Evolutionary conservation across 30 jellyfish, hydroid and myxozoan species (phyloP).

Genomic region (Nemopilema nomurai): DNA sequence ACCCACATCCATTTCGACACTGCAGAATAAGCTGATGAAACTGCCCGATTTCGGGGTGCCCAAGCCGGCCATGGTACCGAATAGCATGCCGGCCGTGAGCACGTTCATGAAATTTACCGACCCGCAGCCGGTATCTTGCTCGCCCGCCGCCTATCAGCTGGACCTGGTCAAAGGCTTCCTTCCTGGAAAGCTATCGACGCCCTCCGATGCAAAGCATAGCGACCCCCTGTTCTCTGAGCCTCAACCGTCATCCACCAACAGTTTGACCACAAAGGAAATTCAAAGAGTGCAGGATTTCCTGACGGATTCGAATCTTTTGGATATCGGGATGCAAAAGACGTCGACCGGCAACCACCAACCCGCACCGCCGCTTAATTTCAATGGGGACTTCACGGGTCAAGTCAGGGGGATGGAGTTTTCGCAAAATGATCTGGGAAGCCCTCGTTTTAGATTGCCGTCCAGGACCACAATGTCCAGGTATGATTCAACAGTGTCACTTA

Average conservation of each 20-base stretch:
- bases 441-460: slow-evolving; percentile 8
- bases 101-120: slow-evolving; percentile 15
- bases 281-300: slow-evolving; percentile 43
- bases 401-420: slow-evolving; percentile 56
- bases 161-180: slow-evolving; percentile 31
- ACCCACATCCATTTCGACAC: slow-evolving; percentile 1
- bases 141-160: slow-evolving; percentile 14
- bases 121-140: slow-evolving; percentile 1
- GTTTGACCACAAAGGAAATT: slow-evolving; percentile 24
- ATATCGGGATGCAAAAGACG: slow-evolving; percentile 10
- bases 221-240: slow-evolving; percentile 26
- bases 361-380: slow-evolving; percentile 7
- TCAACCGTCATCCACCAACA: background rate
- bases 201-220: slow-evolving; percentile 13
- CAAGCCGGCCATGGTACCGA: background rate
- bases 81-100: slow-evolving; percentile 13
- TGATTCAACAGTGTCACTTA: background rate
- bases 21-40: background rate
- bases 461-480: slow-evolving; percentile 32
- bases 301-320: slow-evolving; percentile 29
- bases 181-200: slow-evolving; percentile 9
- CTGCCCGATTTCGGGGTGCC: background rate
- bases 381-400: slow-evolving; percentile 55
- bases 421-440: slow-evolving; percentile 16
- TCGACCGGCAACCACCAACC: slow-evolving; percentile 1